phyloP scores from a whole-genome alignment of 2,888 invertebrate species.

The Caenorhabditis sp. region DNA sequence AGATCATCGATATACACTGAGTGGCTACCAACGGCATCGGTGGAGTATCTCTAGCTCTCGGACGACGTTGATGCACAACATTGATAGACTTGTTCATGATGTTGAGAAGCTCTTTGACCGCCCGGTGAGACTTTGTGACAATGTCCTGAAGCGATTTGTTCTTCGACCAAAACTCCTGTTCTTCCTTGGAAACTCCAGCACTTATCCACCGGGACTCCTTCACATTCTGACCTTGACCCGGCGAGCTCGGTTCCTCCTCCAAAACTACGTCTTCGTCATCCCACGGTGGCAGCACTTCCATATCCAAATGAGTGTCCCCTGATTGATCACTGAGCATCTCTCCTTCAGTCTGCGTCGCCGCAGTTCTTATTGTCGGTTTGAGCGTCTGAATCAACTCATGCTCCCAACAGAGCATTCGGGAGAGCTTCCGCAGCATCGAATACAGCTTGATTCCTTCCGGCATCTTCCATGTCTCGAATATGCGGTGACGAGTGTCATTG shows the following conservation, averaged over 20 bases:
- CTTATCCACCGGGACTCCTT: conserved; percentile 38
- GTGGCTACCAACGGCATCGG: conserved; percentile 28
- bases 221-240: background rate
- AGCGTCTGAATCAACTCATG: conserved; percentile 54
- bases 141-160: conserved; percentile 59
- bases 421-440: conserved; percentile 51
- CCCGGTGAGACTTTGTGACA: conserved; percentile 46
- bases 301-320: conserved; percentile 23
- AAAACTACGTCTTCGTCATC: conserved; percentile 28
- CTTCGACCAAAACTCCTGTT: conserved; percentile 65
- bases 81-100: conserved; percentile 54
- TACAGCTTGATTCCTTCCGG: conserved; percentile 61
- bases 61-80: conserved; percentile 17
- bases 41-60: conserved; percentile 13
- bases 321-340: conserved; percentile 37
- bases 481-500: conserved; percentile 43
- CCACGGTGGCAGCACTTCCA: conserved; percentile 41
- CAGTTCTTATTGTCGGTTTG: conserved; percentile 57
- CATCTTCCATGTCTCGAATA: conserved; percentile 66
- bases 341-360: conserved; percentile 66
- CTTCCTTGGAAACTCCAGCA: conserved; percentile 62
- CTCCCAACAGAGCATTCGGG: conserved; percentile 69
- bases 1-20: conserved; percentile 64
- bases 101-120: conserved; percentile 60
- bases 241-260: too few relatives aligned